phyloP scores from a whole-genome alignment of 2,888 invertebrate species.

The Mythimna vitellina region DNA sequence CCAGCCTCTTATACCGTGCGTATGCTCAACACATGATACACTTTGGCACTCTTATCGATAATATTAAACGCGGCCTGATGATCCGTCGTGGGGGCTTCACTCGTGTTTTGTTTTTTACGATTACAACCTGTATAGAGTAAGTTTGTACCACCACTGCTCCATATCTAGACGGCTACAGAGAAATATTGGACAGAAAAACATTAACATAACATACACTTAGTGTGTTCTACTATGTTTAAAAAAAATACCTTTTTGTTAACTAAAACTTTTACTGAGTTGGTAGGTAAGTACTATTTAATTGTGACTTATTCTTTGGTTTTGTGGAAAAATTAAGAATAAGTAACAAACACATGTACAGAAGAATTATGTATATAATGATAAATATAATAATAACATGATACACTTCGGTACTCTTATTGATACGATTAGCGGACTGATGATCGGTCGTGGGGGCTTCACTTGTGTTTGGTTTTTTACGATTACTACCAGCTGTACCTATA shows the following conservation, averaged over 20 bases:
- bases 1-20: slow-evolving; percentile 85
- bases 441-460: slow-evolving; percentile 62
- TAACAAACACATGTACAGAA: too few relatives aligned
- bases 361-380: too few relatives aligned
- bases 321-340: too few relatives aligned
- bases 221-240: too few relatives aligned
- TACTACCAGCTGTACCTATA: slow-evolving; percentile 49
- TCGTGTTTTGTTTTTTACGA: slow-evolving; percentile 63
- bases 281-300: too few relatives aligned
- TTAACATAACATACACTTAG: too few relatives aligned
- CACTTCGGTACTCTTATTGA: slow-evolving; percentile 76
- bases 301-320: too few relatives aligned
- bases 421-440: slow-evolving; percentile 64
- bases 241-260: too few relatives aligned
- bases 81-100: slow-evolving; percentile 62
- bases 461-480: slow-evolving; percentile 62
- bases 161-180: too few relatives aligned
- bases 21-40: slow-evolving; percentile 63
- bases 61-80: slow-evolving; percentile 65
- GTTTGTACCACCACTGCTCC: not conserved
- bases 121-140: slow-evolving; percentile 47
- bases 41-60: slow-evolving; percentile 77
- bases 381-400: slow-evolving; percentile 49
- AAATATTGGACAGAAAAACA: too few relatives aligned
- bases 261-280: too few relatives aligned